Evolutionary conservation across 2,797 vertebrate genomes (phyloP).

Genomic region (Limnodromus scolopaceus): DNA sequence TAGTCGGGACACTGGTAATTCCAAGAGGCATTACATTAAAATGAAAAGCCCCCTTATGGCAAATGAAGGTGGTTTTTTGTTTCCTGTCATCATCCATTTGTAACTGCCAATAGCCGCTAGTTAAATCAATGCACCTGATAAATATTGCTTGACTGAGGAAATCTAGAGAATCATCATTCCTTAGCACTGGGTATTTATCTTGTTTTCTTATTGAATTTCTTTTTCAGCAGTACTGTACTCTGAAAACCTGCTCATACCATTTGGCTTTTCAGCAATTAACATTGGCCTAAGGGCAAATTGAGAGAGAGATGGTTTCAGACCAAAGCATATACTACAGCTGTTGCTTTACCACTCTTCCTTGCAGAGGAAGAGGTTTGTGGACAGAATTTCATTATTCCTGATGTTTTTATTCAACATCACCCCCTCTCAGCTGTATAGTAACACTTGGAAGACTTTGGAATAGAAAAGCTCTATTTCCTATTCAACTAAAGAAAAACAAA

Average conservation of each 20-base stretch:
- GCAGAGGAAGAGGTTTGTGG: not conserved
- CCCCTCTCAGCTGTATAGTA: not conserved
- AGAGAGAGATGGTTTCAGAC: slow-evolving; percentile 12
- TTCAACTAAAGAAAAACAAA: not conserved
- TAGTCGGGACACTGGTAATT: slow-evolving; percentile 62
- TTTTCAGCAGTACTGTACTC: slow-evolving; percentile 17
- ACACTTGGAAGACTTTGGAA: not conserved
- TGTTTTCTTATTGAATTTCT: slow-evolving; percentile 61
- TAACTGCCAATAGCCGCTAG: slow-evolving; percentile 75
- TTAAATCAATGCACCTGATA: slow-evolving; percentile 79
- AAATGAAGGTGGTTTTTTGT: slow-evolving; percentile 71
- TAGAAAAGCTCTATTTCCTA: not conserved
- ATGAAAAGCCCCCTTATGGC: slow-evolving; percentile 72
- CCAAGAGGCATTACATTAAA: slow-evolving; percentile 74
- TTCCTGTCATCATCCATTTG: slow-evolving; percentile 78
- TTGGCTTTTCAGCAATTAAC: slow-evolving; percentile 57
- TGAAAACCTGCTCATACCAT: not conserved
- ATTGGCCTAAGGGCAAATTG: slow-evolving; percentile 38
- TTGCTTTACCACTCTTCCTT: not conserved
- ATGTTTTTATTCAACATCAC: not conserved
- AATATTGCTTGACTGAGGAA: slow-evolving; percentile 69
- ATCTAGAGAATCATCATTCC: slow-evolving; percentile 66
- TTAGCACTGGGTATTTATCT: slow-evolving; percentile 66
- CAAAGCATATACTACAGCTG: not conserved
- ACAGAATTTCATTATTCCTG: not conserved